Evolutionary conservation across 2,888 invertebrate species (phyloP), one percentile per base, ranked within the genome.

Genomic region (Escarpia spicata): DNA sequence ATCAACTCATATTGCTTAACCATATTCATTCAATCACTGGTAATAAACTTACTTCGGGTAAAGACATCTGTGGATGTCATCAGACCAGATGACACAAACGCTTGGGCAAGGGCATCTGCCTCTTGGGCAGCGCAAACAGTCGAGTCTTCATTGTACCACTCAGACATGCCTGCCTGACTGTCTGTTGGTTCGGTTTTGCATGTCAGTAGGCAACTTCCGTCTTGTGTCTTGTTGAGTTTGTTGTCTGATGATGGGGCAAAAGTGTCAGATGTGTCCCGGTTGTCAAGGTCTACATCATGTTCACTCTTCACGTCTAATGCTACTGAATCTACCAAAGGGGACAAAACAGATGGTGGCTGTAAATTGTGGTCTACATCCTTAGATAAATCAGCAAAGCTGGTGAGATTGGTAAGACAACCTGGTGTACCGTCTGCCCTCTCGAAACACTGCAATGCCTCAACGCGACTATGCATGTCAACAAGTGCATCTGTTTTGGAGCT

Each of bases 71-170:
- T 26, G 75, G 75, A 75, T 75, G 75, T 6, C 75, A 75, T 75
- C 75, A 75, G n/a, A 75, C 75, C 75, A 75, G 75, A 75, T 75
- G 75, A 75, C 75, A 75, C 75, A 75, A 75, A 75, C 26, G 75
- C 75, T n/a, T 75, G 19, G 19, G 75, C 75, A 26, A 75, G 75
- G 26, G 19, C 75, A 75, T 75, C 75, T 75, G 75, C 19, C 75
- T 75, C 75, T 4, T 75, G 75, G 75, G 19, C n/a, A n/a, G 75
- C 19, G n/a, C n/a, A 75, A 2, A 75, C 19, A 26, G 52, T 9
- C 9, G 75, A 75, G 26, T 75, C 75, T 6, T 19, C 75, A 75
- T n/a, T 75, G 75, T 26, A 75, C 75, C 75, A 75, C 75, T 75
- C 26, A 75, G 75, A 4, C 19, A 26, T 75, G 75, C 26, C 75